Evolutionary conservation across 1,140 invertebrate species (phyloP), one percentile per base, ranked within the genome.

Genomic region (Macrotrachela quadricornifera): DNA sequence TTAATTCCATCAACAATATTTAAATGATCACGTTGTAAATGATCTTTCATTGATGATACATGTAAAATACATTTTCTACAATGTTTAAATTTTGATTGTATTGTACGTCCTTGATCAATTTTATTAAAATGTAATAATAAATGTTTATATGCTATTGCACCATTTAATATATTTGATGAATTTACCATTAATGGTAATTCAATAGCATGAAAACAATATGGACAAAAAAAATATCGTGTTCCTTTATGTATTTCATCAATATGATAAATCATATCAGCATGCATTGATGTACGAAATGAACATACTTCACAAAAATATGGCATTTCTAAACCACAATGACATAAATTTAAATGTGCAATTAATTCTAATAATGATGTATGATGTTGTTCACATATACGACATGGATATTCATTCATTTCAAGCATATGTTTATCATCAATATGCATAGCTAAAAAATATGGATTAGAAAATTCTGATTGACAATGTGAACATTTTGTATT

Each of bases 261-360:
- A 38, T 54, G 53, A 42, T 54, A 49, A 39, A 54, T 48, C n/a
- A 46, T 46, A 39, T 54, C 53, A 16, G 47, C 53, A 40, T 54
- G 46, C 16, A 54, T 49, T n/a, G 53, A 54, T 15, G 53, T 54
- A 15, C 48, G 39, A 54, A 54, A 54, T 15, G 40, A 46, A 39
- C 53, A 54, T 17, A 39, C 46, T 42, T 54, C 53, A 54, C 53
- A 54, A 13, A 46, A 14, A 40, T 54, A 54, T 38, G 53, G 53
- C 53, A 54, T 54, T 38, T 54, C 53, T 44, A 42, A 37, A 17
- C 46, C 46, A 6, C 44, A 54, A 46, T 54, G 53, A 18, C 18
- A 13, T 15, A 37, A n/a, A 3, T 45, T 54, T 21, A 54, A 46
- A 38, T 54, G 53, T 43, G 45, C 46, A 12, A 49, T 18, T 6